Conservation (phyloP, 2,797 vertebrate species). For the Syngnathus acus region DNA sequence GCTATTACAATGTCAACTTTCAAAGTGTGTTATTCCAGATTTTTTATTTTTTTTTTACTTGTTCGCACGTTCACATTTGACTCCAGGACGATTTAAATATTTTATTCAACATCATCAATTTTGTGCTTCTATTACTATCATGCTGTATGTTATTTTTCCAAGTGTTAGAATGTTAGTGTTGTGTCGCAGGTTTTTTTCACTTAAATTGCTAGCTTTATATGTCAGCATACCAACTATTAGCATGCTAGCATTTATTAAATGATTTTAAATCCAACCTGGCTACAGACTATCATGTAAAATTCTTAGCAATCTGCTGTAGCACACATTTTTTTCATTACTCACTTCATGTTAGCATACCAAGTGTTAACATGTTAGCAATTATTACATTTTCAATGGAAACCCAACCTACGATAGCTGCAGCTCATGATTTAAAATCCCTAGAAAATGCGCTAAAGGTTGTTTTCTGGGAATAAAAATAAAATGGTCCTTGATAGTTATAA, state of each 20-base stretch:
- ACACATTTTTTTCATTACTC: not conserved
- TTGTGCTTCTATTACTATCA: conserved; percentile 16
- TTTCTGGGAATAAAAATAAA: too few species aligned
- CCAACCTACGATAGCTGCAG: too few species aligned
- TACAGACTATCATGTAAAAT: not conserved
- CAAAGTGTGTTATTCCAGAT: conserved; percentile 10
- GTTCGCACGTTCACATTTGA: not conserved
- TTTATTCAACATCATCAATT: conserved; percentile 11
- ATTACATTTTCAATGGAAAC: not conserved
- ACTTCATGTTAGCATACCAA: not conserved
- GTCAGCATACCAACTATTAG: not conserved
- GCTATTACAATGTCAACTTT: conserved; percentile 26
- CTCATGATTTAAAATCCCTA: not conserved
- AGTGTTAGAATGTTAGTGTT: not conserved
- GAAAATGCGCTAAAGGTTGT: too few species aligned
- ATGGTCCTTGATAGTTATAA: too few species aligned
- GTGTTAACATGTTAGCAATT: not conserved
- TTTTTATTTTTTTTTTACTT: not conserved
- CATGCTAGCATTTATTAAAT: not conserved
- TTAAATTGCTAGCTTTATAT: not conserved
- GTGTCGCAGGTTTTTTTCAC: not conserved
- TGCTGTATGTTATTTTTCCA: not conserved
- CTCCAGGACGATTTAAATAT: not conserved
- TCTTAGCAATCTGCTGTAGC: not conserved
- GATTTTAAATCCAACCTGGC: not conserved